These are phyloP conservation scores for Chrysochloris asiatica DNA, from an alignment of 2,113 vertebrate genomes.

Conservation along the genomic window DNA sequence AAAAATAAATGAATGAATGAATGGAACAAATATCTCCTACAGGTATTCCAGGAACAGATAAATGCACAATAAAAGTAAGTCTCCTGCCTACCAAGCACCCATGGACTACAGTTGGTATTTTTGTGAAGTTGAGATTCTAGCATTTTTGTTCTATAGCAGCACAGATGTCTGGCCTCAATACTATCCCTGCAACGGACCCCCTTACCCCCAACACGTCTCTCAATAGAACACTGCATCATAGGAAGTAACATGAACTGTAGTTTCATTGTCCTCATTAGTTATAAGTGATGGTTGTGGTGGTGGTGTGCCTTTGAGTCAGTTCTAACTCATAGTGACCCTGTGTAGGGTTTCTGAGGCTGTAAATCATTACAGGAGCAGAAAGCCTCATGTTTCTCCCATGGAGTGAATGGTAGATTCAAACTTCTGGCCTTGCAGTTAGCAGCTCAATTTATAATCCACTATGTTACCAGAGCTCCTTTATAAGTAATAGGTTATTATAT, in stretches of 20 bases:
- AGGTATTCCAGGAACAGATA: neutral
- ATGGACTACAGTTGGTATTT: neutral
- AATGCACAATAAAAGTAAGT: neutral
- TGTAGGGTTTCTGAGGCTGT: too few relatives aligned
- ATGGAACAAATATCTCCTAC: neutral
- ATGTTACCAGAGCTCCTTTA: too few relatives aligned
- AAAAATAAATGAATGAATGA: neutral
- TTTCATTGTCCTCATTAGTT: neutral
- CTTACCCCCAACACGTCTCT: neutral
- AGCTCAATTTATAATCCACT: too few relatives aligned
- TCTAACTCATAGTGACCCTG: too few relatives aligned
- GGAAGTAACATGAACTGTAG: neutral
- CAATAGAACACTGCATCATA: neutral
- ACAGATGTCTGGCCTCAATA: neutral
- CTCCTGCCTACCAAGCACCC: accelerated
- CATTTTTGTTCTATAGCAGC: accelerated
- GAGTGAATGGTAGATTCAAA: too few relatives aligned
- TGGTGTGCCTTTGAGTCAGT: too few relatives aligned
- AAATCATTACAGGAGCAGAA: too few relatives aligned
- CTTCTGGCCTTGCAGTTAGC: too few relatives aligned
- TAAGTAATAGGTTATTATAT: too few relatives aligned
- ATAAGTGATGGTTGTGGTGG: neutral
- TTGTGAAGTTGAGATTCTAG: accelerated
- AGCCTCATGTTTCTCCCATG: too few relatives aligned
- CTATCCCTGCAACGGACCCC: too few relatives aligned